Evolutionary conservation across 1,140 invertebrate species (phyloP).

Genomic region (Dufourea novaeangliae): DNA sequence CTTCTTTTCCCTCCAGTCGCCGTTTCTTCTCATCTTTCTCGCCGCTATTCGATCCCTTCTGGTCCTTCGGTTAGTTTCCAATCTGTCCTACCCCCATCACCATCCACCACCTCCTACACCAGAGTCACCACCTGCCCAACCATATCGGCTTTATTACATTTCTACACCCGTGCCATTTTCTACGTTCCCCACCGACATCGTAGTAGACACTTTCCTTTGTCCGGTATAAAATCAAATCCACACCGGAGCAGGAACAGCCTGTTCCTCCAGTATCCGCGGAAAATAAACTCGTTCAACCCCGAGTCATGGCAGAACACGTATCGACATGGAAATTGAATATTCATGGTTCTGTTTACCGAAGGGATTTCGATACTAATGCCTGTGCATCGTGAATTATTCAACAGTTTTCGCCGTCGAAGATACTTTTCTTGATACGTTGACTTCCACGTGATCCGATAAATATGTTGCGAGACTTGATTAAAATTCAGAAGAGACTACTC

Average conservation of each 20-base stretch:
- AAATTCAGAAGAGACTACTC: no score
- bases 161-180: constrained; percentile 34
- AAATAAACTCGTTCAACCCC: constrained; percentile 3
- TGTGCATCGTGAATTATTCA: neutral
- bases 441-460: neutral
- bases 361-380: neutral
- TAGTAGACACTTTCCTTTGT: constrained; percentile 26
- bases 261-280: constrained; percentile 1
- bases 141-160: constrained; percentile 66
- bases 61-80: constrained; percentile 57
- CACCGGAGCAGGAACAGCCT: neutral
- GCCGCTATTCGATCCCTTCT: constrained; percentile 41
- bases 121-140: neutral
- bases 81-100: constrained; percentile 36
- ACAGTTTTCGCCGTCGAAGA: neutral
- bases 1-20: constrained; percentile 19
- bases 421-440: neutral
- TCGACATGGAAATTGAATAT: constrained; percentile 26
- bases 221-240: constrained; percentile 48
- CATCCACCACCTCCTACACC: neutral
- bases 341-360: neutral
- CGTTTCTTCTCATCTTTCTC: constrained; percentile 41
- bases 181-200: neutral
- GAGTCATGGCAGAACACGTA: neutral
- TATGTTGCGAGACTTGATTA: no score